Evolutionary conservation across 2,113 vertebrate species (phyloP), one percentile per base, ranked within the genome.

Genomic region (Okapia johnstoni): DNA sequence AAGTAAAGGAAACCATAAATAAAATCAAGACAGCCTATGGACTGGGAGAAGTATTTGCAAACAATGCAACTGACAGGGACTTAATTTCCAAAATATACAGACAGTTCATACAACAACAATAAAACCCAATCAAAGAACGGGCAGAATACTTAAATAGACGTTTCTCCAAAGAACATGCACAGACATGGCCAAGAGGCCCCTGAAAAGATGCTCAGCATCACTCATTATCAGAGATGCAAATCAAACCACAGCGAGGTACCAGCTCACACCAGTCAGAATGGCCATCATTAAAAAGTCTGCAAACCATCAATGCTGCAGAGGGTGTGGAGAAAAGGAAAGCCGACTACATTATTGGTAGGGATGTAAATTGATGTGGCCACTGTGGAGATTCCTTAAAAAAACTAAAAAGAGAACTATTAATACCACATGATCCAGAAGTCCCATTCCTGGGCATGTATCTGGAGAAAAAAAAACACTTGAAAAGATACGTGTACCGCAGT

Each of bases 331-430:
- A 12, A n/a, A 52, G 30, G 77, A 16, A n/a, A n/a, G 1, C 9
- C 10, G 1, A 0, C 1, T 33, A 7, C 48, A 12, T 3, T 52
- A 2, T 7, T 1, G 77, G 30, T n/a, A 30, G 48, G 30, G 6
- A 80, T 52, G 9, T 21, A 52, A 80, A 13, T 1, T 13, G 48
- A 33, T 2, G 2, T 3, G 7, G 10, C 30, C 30, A 7, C 30
- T 7, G 11, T 0, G 17, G 30, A 81, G 9, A 5, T 2, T n/a
- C 30, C 48, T 81, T 33, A 52, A 12, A 52, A 52, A 52, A n/a
- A 0, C 77, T 13, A 13, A 81, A n/a, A 7, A 52, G 1, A 13
- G 1, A 80, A 4, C 10, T 12, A 3, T n/a, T 6, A 3, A 70
- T 13, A 21, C 30, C 10, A 2, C n/a, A 7, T 7, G 48, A 52